Base-by-base conservation (phyloP, 64 coral and sea anemone species). In the Porites lutea region DNA sequence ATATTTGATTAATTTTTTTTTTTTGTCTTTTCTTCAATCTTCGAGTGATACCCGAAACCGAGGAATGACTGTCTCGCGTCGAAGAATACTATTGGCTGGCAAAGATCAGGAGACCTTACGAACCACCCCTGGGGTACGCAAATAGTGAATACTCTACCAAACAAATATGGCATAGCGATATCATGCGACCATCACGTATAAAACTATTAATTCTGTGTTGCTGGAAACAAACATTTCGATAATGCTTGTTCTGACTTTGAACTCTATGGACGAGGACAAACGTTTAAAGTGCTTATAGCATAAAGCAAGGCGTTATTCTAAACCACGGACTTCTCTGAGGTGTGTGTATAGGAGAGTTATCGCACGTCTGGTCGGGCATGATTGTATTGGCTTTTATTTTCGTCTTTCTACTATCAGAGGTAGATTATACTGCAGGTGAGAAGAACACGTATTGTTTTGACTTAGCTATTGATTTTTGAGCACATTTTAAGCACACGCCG, bases 1-100 rank as follows among this genome's bases (percentile, higher is more conserved):
- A 19, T 5, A 12, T 4, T 37, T 37, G 27, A 0, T 1, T 37
- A 37, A 0, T 37, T 37, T 37, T 37, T 37, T 65, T 65, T 4
- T 19, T 65, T 65, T 65, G 13, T 4, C 13, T 2, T 65, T 2
- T 18, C 0, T 16, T 65, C 18, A 16, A 5, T 18, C 2, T 16
- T 65, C 18, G 62, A 13, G 18, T 78, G 75, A 78, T 54, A 78
- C 13, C 15, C 22, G 75, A 78, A 52, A 75, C 73, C 75, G 9
- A 14, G 52, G 27, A 20, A 8, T 22, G 71, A 10, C 75, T 78
- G 50, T 49, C 75, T 13, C 6, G 51, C 16, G 50, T 19, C 13
- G 79, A 82, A 14, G 58, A 63, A 82, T 64, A 9, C 60, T 51
- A 83, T 83, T 83, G 61, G 81, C 19, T 67, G 81, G 11, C 15